Evolutionary conservation across 2,113 vertebrate species (phyloP).

Genomic region (Neolamprologus ventralis): DNA sequence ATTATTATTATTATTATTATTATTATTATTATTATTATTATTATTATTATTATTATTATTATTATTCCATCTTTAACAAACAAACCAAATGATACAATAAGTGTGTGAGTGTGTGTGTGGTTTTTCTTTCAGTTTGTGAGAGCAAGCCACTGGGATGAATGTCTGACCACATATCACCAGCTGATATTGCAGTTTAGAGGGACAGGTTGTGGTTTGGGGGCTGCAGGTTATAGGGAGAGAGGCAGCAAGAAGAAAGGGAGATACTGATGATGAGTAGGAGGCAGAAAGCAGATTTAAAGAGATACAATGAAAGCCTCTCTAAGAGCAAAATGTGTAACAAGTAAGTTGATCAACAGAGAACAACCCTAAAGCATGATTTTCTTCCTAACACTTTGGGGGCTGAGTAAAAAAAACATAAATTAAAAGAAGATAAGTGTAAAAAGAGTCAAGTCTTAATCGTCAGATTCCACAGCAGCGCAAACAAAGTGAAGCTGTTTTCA

Average conservation of each 20-base stretch:
- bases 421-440: not conserved
- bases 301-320: not conserved
- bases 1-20: too few relatives aligned
- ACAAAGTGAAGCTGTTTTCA: not conserved
- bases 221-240: not conserved
- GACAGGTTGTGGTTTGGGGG: conserved; percentile 2
- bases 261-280: not conserved
- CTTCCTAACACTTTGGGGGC: not conserved
- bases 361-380: not conserved
- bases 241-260: not conserved
- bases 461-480: not conserved
- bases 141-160: not conserved
- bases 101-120: conserved; percentile 2
- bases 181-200: not conserved
- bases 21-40: not conserved
- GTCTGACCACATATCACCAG: conserved; percentile 33
- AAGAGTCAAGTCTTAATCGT: not conserved
- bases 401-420: not conserved
- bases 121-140: conserved; percentile 22
- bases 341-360: not conserved
- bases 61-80: not conserved
- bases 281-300: not conserved
- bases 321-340: not conserved
- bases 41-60: not conserved
- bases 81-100: not conserved